A percentile compares a stretch with the other conserved stretches of the same genome.
These are phyloP conservation scores for Platycheirus albimanus DNA, from an alignment of 2,888 invertebrate species.

Conservation along the genomic window DNA sequence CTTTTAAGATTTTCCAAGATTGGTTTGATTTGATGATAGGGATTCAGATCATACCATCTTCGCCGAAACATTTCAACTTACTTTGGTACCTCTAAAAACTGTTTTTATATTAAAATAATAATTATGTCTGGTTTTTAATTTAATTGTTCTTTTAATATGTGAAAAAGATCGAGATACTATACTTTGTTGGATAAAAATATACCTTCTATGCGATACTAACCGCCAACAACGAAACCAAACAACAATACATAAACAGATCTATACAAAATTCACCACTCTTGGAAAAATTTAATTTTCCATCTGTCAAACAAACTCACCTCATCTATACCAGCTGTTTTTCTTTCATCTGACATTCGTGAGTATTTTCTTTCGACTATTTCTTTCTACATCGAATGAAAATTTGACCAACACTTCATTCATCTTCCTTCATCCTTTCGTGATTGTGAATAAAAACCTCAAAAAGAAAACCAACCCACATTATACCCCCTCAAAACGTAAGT, in stretches of 20 bases:
- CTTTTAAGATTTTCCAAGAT: too few species aligned
- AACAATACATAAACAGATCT: neutral
- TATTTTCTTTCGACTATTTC: slow-evolving; percentile 27
- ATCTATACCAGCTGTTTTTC: slow-evolving; percentile 47
- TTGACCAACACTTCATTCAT: neutral
- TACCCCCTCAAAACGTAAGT: slow-evolving; percentile 23
- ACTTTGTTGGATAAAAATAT: too few species aligned
- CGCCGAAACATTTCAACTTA: too few species aligned
- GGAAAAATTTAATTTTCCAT: slow-evolving; percentile 15
- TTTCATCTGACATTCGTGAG: slow-evolving; percentile 44
- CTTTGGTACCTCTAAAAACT: too few species aligned
- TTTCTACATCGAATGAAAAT: neutral
- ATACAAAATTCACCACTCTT: neutral
- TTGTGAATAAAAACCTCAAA: slow-evolving; percentile 13
- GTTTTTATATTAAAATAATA: too few species aligned
- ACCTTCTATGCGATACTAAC: too few species aligned
- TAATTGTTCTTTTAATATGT: too few species aligned
- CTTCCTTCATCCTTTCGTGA: slow-evolving; percentile 37
- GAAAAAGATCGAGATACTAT: too few species aligned
- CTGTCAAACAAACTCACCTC: neutral
- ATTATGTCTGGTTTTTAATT: too few species aligned
- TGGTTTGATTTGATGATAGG: too few species aligned
- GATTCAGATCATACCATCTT: too few species aligned
- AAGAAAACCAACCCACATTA: slow-evolving; percentile 18
- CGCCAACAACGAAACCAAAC: too few species aligned